phyloP scores from a whole-genome alignment of 1,140 invertebrate species.

The Papilio polyxenes region DNA sequence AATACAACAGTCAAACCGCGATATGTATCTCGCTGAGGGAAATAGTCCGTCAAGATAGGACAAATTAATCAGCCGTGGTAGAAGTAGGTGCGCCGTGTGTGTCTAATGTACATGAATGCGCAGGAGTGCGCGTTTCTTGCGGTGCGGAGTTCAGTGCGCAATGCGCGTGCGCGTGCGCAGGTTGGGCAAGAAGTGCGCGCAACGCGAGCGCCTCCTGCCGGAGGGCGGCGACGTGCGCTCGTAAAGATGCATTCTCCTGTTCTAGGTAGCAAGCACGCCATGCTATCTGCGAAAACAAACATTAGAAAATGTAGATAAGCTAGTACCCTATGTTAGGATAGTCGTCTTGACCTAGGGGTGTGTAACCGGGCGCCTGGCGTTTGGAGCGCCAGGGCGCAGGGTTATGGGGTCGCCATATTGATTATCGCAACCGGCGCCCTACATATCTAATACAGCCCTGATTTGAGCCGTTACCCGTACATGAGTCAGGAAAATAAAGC shows the following conservation, averaged over 20 bases:
- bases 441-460: no score
- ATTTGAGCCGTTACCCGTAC: no score
- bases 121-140: neutral
- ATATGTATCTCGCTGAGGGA: no score
- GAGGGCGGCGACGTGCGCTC: conserved; percentile 89
- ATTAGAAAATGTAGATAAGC: conserved; percentile 11
- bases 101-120: neutral
- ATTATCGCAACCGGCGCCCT: no score
- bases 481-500: no score
- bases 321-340: no score
- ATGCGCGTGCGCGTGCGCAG: neutral
- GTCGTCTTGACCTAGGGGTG: no score
- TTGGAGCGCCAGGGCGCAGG: no score
- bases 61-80: conserved; percentile 62
- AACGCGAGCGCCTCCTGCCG: conserved; percentile 90
- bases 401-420: no score
- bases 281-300: conserved; percentile 83
- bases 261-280: conserved; percentile 89
- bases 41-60: no score
- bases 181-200: conserved; percentile 81
- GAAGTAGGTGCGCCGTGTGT: conserved; percentile 51
- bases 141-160: neutral
- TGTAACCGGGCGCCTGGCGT: no score
- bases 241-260: conserved; percentile 91
- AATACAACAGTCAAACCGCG: no score